Conservation (phyloP, 2,888 invertebrate genomes). For the Cerastis leucographa region DNA sequence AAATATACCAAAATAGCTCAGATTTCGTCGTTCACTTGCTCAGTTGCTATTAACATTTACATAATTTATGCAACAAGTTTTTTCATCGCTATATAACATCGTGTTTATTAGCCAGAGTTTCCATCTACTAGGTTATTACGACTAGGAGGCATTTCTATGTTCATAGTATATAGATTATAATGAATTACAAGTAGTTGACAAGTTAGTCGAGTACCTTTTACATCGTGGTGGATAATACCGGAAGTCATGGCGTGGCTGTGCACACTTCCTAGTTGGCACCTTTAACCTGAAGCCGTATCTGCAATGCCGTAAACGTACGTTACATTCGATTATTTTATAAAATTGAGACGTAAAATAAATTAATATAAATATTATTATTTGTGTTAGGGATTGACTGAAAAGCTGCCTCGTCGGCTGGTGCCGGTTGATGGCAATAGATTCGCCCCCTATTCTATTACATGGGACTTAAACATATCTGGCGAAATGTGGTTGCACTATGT, state of each 20-base stretch:
- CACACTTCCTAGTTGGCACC: constrained; percentile 76
- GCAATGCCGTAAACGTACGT: constrained; percentile 50
- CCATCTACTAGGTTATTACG: constrained; percentile 34
- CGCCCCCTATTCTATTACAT: no score
- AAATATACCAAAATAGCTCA: constrained; percentile 14
- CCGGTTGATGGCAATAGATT: no score
- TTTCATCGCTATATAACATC: constrained; percentile 42
- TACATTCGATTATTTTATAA: constrained; percentile 42
- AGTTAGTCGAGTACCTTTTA: constrained; percentile 66
- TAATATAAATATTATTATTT: constrained; percentile 1
- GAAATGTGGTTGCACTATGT: no score
- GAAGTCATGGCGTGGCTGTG: constrained; percentile 67
- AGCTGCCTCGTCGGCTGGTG: no score
- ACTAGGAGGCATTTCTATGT: constrained; percentile 32
- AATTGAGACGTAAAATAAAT: constrained; percentile 25
- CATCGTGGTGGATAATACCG: constrained; percentile 72
- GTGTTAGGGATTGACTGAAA: no score
- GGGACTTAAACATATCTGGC: no score
- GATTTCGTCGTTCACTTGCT: constrained; percentile 15
- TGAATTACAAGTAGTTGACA: constrained; percentile 55
- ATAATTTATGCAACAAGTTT: constrained; percentile 46
- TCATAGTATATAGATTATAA: constrained; percentile 28
- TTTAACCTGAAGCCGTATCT: constrained; percentile 68
- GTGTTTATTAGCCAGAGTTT: constrained; percentile 32
- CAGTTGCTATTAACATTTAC: constrained; percentile 15